Evolutionary conservation across 2,797 vertebrate species (phyloP).

Genomic region (Apogon hyalosoma): DNA sequence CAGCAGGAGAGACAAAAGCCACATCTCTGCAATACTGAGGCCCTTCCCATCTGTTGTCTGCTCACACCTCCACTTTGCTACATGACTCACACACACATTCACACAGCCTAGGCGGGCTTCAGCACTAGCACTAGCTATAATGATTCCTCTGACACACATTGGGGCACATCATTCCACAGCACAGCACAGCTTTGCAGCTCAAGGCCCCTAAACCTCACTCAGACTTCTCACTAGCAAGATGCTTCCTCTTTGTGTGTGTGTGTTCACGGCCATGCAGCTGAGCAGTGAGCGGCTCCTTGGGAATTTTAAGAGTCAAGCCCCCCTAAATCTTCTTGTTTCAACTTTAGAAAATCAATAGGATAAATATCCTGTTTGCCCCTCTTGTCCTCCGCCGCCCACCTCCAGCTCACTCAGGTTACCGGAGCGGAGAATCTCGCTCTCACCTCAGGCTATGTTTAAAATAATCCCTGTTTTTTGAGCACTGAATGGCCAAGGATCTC

Average conservation of each 20-base stretch:
- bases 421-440: constrained; percentile 80
- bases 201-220: constrained; percentile 77
- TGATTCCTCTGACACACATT: constrained; percentile 84
- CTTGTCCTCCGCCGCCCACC: constrained; percentile 78
- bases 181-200: constrained; percentile 79
- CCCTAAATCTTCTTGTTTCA: constrained; percentile 86
- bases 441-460: constrained; percentile 88
- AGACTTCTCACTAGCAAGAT: constrained; percentile 60
- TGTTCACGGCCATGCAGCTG: constrained; percentile 48
- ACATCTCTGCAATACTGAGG: constrained; percentile 57
- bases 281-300: constrained; percentile 74
- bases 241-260: constrained; percentile 52
- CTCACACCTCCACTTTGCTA: constrained; percentile 73
- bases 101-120: constrained; percentile 54
- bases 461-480: constrained; percentile 78
- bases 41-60: constrained; percentile 66
- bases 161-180: constrained; percentile 80
- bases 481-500: constrained; percentile 81
- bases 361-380: constrained; percentile 84
- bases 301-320: constrained; percentile 86
- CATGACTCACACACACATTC: constrained; percentile 51
- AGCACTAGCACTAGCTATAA: constrained; percentile 68
- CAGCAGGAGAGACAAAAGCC: constrained; percentile 60
- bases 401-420: constrained; percentile 74
- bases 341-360: constrained; percentile 86